Evolutionary conservation across 1,140 invertebrate genomes (phyloP).

Genomic region (Triops cancriformis): DNA sequence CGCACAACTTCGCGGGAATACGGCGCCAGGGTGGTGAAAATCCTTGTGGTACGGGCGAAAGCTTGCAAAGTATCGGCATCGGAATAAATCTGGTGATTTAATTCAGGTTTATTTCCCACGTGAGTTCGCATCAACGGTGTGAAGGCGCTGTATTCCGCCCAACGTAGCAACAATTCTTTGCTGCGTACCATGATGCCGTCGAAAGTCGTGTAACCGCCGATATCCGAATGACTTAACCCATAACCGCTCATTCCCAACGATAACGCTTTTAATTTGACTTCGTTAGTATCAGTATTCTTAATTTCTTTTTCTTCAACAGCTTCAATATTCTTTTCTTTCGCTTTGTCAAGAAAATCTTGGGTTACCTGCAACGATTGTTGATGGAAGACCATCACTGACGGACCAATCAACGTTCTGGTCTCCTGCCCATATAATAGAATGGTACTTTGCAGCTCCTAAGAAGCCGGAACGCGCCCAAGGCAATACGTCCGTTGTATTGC

Average conservation of each 20-base stretch:
- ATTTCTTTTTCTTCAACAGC: background rate
- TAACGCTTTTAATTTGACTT: constrained; percentile 31
- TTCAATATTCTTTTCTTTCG: background rate
- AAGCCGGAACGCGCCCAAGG: constrained; percentile 39
- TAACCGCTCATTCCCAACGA: constrained; percentile 38
- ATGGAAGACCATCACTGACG: constrained; percentile 37
- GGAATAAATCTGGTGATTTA: constrained; percentile 39
- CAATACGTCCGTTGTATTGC: constrained; percentile 34
- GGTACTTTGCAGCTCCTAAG: constrained; percentile 35
- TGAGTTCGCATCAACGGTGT: constrained; percentile 41
- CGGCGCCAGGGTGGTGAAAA: constrained; percentile 35
- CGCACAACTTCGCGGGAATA: constrained; percentile 35
- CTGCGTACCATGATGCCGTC: constrained; percentile 32
- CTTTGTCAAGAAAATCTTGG: background rate
- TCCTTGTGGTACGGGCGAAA: constrained; percentile 37
- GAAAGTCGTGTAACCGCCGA: constrained; percentile 41
- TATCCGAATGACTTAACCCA: constrained; percentile 42
- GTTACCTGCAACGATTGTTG: constrained; percentile 35
- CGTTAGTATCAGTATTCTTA: too few relatives aligned
- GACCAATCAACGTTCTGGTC: constrained; percentile 43
- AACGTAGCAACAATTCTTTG: constrained; percentile 39
- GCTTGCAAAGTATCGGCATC: constrained; percentile 33
- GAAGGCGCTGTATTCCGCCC: constrained; percentile 41
- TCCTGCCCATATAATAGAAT: constrained; percentile 40
- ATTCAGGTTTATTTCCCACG: constrained; percentile 38